These are phyloP conservation scores for Drosophila cardini DNA, from an alignment of 1,140 invertebrate species.

Conservation along the genomic window DNA sequence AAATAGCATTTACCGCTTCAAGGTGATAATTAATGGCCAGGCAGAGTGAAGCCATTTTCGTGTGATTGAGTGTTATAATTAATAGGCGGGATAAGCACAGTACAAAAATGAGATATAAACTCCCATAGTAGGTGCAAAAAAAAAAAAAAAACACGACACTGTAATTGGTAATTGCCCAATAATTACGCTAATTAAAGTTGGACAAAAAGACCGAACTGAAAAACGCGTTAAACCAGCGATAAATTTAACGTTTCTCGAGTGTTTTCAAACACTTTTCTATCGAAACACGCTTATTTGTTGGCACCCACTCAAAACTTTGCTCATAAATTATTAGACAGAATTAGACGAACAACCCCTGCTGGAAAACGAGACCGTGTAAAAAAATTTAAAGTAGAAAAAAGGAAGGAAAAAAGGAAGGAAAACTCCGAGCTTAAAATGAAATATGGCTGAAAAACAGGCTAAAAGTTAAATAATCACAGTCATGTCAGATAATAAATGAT, in stretches of 20 bases:
- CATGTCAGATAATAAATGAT: conserved; percentile 83
- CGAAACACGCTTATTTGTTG: conserved; percentile 26
- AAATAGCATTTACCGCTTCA: conserved; percentile 39
- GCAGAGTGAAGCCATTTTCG: conserved; percentile 38
- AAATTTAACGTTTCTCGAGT: conserved; percentile 34
- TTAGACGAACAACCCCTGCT: conserved; percentile 47
- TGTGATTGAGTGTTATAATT: conserved; percentile 57
- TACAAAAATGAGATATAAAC: conserved; percentile 1
- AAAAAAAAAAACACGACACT: background rate
- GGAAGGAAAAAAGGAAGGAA: conserved; percentile 10
- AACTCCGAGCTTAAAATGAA: conserved; percentile 58
- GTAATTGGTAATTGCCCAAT: conserved; percentile 6
- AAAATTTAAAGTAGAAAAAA: conserved; percentile 36
- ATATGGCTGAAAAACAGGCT: conserved; percentile 52
- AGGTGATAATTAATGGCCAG: conserved; percentile 68
- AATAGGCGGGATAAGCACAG: conserved; percentile 54
- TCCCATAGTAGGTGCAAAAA: background rate
- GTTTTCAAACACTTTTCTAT: conserved; percentile 65
- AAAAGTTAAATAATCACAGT: conserved; percentile 81
- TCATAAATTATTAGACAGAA: conserved; percentile 74
- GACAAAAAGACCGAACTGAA: background rate
- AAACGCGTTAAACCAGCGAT: conserved; percentile 7
- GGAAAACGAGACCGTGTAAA: background rate
- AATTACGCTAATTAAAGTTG: conserved; percentile 21
- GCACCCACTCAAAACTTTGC: conserved; percentile 53